phyloP scores from a whole-genome alignment of 2,797 vertebrate species.

The Acanthopagrus latus region DNA sequence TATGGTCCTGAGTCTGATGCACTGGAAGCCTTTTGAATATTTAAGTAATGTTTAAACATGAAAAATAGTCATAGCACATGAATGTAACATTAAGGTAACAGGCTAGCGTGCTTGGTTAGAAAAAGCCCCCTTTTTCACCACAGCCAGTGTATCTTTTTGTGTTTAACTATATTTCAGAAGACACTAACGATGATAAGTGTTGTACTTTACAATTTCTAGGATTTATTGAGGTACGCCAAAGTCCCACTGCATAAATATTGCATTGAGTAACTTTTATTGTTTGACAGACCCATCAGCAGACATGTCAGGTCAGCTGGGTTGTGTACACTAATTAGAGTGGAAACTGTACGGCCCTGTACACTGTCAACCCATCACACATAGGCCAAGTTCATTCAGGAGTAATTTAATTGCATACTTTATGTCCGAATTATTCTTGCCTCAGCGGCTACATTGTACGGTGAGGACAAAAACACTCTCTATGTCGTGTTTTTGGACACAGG shows the following conservation, averaged over 20 bases:
- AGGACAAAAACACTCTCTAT: constrained; percentile 70
- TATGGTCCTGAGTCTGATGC: not conserved
- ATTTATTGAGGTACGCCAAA: constrained; percentile 13
- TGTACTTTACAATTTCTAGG: not conserved
- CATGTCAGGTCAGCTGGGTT: constrained; percentile 57
- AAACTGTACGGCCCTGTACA: constrained; percentile 65
- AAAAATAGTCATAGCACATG: constrained; percentile 10
- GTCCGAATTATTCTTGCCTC: constrained; percentile 71
- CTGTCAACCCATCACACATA: constrained; percentile 64
- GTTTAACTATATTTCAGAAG: not conserved
- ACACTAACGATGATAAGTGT: not conserved
- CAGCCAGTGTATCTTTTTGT: not conserved
- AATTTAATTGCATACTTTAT: constrained; percentile 83
- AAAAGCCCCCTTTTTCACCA: constrained; percentile 2
- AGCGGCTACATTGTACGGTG: constrained; percentile 68
- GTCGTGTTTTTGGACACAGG: constrained; percentile 50
- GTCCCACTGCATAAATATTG: not conserved
- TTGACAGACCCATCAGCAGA: constrained; percentile 44
- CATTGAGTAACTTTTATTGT: constrained; percentile 1
- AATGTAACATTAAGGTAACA: not conserved
- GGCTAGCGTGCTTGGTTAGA: not conserved
- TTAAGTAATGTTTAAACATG: constrained; percentile 12
- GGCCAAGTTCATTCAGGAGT: constrained; percentile 76
- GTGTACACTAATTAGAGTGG: constrained; percentile 77
- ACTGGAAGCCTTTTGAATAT: constrained; percentile 18